Evolutionary conservation across 2,888 invertebrate genomes (phyloP).

Genomic region (Aethes cnicana): DNA sequence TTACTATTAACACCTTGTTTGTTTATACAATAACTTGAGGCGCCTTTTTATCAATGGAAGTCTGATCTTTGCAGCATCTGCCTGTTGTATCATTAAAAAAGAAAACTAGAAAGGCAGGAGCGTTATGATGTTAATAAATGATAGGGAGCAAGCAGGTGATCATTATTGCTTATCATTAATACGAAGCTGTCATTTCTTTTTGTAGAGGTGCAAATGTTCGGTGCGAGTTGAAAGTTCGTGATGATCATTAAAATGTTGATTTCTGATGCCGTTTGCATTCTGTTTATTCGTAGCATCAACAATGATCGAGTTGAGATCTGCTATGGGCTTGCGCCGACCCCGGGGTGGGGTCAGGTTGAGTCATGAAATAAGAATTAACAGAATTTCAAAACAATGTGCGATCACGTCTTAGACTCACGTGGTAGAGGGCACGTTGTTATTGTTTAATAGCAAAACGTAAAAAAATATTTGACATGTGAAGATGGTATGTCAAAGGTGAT

Average conservation of each 20-base stretch:
- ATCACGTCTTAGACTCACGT: constrained; percentile 36
- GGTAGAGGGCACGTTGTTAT: constrained; percentile 28
- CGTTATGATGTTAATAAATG: constrained; percentile 13
- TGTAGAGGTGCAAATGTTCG: constrained; percentile 1
- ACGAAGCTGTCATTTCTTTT: background rate
- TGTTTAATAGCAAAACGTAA: constrained; percentile 31
- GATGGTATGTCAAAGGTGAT: constrained; percentile 17
- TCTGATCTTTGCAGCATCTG: constrained; percentile 61
- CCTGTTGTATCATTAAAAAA: constrained; percentile 35
- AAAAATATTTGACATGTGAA: constrained; percentile 5
- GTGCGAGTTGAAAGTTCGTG: constrained; percentile 4
- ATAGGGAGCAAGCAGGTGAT: constrained; percentile 11
- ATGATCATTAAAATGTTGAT: constrained; percentile 34
- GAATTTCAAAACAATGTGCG: constrained; percentile 56
- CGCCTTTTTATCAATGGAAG: constrained; percentile 54
- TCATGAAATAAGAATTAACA: constrained; percentile 68
- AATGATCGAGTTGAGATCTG: constrained; percentile 61
- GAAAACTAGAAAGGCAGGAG: background rate
- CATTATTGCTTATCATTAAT: constrained; percentile 19
- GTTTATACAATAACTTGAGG: constrained; percentile 58
- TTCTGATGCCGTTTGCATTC: constrained; percentile 35
- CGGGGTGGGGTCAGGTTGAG: constrained; percentile 60
- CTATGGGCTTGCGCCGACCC: constrained; percentile 55
- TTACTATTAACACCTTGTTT: constrained; percentile 78
- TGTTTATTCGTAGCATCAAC: constrained; percentile 52